These are phyloP conservation scores for Protophormia terraenovae DNA, from an alignment of 2,888 invertebrate species.

Conservation along the genomic window DNA sequence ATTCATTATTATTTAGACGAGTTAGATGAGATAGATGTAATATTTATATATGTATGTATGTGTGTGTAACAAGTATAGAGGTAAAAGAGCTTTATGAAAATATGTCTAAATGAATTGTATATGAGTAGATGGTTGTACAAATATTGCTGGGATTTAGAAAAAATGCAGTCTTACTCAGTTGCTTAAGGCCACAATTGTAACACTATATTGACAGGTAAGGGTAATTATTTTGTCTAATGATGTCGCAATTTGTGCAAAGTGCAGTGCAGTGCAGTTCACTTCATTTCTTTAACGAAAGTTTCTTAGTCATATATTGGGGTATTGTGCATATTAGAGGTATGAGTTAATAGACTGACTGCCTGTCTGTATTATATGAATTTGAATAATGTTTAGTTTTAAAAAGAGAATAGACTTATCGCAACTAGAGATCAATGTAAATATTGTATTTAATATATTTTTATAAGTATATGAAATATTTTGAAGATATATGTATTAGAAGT, in stretches of 20 bases:
- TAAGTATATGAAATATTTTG: no score
- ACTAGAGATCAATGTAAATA: no score
- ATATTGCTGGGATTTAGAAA: neutral
- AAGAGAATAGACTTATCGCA: no score
- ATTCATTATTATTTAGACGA: slow-evolving; percentile 61
- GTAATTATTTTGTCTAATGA: slow-evolving; percentile 67
- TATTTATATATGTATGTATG: neutral
- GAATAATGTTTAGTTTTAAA: no score
- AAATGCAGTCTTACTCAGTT: slow-evolving; percentile 18
- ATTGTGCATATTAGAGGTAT: neutral
- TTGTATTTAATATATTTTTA: no score
- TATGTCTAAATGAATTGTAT: neutral
- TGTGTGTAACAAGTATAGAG: neutral
- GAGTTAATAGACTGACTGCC: neutral
- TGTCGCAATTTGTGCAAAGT: slow-evolving; percentile 61
- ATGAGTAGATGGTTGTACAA: neutral
- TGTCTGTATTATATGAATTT: no score
- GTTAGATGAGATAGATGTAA: slow-evolving; percentile 51
- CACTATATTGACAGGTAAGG: slow-evolving; percentile 59
- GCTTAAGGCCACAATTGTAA: slow-evolving; percentile 54
- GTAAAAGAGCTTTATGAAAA: slow-evolving; percentile 18
- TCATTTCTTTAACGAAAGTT: slow-evolving; percentile 27
- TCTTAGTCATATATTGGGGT: neutral
- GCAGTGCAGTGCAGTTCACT: slow-evolving; percentile 52
- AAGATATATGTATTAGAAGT: no score